phyloP scores from a whole-genome alignment of 1,140 invertebrate species.

The Drosophila erecta region DNA sequence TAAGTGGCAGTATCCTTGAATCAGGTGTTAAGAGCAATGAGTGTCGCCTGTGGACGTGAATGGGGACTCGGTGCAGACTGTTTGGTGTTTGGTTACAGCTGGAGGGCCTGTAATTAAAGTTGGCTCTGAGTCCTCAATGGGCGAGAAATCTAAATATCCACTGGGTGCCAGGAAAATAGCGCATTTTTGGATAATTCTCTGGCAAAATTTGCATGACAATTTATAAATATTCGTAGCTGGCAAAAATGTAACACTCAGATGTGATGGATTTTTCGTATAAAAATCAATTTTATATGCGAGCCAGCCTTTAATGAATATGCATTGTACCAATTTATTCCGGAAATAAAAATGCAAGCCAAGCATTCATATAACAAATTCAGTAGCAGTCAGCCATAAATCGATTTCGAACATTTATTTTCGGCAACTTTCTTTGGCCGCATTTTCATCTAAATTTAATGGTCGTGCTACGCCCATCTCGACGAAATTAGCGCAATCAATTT shows the following conservation, averaged over 20 bases:
- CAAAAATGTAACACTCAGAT: too few species aligned
- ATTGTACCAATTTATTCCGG: too few species aligned
- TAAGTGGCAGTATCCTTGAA: conserved; percentile 57
- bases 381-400: conserved; percentile 1
- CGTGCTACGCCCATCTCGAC: background rate
- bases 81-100: conserved; percentile 32
- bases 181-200: background rate
- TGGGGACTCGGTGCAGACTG: conserved; percentile 2
- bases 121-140: background rate
- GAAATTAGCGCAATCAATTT: conserved; percentile 55
- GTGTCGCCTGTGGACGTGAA: conserved; percentile 6
- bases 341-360: background rate
- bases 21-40: conserved; percentile 55
- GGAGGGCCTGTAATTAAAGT: conserved; percentile 28
- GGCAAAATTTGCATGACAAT: too few species aligned
- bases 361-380: too few species aligned
- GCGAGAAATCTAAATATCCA: background rate
- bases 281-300: too few species aligned
- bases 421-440: conserved; percentile 13
- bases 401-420: conserved; percentile 1
- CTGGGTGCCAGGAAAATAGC: background rate
- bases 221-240: too few species aligned
- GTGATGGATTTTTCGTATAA: too few species aligned
- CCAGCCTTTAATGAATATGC: too few species aligned
- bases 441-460: conserved; percentile 19